phyloP scores from a whole-genome alignment of 1,140 invertebrate genomes.

The Cydia strobilella region DNA sequence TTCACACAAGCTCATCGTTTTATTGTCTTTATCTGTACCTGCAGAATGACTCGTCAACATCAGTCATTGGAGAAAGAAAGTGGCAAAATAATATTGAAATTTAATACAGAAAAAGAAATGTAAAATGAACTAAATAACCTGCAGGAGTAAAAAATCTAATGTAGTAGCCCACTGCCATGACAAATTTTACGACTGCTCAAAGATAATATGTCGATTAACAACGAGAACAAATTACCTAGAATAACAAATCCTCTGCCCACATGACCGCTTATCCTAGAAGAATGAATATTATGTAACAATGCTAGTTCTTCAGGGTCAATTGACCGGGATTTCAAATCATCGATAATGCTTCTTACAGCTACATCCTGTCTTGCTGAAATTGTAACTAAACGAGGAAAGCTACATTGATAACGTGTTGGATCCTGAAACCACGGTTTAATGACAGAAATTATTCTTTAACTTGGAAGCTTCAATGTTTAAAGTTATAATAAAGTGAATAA shows the following conservation, averaged over 20 bases:
- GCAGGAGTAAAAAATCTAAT: too few species aligned
- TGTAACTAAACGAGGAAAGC: slow-evolving; percentile 53
- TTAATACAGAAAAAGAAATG: neutral
- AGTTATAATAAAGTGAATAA: neutral
- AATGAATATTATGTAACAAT: slow-evolving; percentile 78
- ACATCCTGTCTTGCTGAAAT: slow-evolving; percentile 62
- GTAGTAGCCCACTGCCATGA: too few species aligned
- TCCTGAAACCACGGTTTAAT: slow-evolving; percentile 46
- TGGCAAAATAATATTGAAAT: neutral
- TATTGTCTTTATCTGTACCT: slow-evolving; percentile 81
- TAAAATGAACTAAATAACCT: neutral
- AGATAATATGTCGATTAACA: too few species aligned
- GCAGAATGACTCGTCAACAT: slow-evolving; percentile 21
- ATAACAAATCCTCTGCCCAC: slow-evolving; percentile 82
- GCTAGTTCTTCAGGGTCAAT: slow-evolving; percentile 81
- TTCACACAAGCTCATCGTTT: slow-evolving; percentile 58
- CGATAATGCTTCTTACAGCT: slow-evolving; percentile 48
- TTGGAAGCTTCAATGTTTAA: neutral
- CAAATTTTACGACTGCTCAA: too few species aligned
- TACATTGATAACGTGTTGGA: slow-evolving; percentile 48
- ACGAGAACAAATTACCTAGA: slow-evolving; percentile 50
- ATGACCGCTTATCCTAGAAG: slow-evolving; percentile 81
- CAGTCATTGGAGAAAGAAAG: neutral
- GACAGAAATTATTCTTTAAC: neutral
- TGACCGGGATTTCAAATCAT: slow-evolving; percentile 52